Percentiles rank a stretch among this genome's conserved stretches.
These are phyloP conservation scores for Gymnorhina tibicen DNA, from an alignment of 2,113 vertebrate genomes.

Conservation along the genomic window DNA sequence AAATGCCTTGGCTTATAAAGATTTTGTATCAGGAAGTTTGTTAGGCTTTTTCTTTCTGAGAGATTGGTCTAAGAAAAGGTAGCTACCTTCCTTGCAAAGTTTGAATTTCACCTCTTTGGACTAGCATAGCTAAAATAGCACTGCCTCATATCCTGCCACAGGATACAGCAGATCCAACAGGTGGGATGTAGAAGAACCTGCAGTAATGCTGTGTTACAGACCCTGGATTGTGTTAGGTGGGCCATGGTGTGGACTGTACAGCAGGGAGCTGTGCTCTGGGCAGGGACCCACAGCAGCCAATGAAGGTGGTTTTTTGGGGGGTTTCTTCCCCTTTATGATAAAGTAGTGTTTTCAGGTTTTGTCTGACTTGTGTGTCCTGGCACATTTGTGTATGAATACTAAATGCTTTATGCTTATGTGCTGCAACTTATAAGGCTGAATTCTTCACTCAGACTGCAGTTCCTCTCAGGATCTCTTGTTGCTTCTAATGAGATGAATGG, in stretches of 20 bases:
- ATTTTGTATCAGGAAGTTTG: background rate
- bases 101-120: background rate
- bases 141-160: fast-evolving
- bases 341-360: background rate
- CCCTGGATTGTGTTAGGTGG: background rate
- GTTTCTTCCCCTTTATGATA: background rate
- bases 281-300: background rate
- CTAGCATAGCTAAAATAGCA: background rate
- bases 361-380: background rate
- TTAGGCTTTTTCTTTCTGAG: background rate
- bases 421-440: background rate
- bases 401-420: background rate
- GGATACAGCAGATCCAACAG: background rate
- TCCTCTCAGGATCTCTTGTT: background rate
- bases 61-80: background rate
- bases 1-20: background rate
- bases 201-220: background rate
- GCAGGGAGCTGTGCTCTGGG: background rate
- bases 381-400: background rate
- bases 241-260: background rate
- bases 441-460: background rate
- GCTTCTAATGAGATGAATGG: background rate
- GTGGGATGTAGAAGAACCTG: background rate
- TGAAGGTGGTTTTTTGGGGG: background rate
- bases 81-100: background rate